Evolutionary conservation across 2,113 vertebrate genomes (phyloP), one percentile per base, ranked within the genome.

Genomic region (Bungarus multicinctus): DNA sequence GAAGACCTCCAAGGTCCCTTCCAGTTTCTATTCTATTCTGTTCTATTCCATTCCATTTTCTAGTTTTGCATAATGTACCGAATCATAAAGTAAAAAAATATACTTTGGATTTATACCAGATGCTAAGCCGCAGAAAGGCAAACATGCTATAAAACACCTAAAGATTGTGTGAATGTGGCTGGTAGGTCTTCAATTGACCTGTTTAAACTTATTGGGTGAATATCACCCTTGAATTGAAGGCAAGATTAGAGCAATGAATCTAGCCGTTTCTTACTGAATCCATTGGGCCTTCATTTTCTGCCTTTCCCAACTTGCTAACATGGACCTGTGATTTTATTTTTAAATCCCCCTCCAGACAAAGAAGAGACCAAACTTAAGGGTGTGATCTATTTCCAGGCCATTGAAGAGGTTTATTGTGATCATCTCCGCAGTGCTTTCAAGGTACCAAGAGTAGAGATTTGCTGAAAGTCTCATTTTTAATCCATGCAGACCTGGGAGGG

Each of bases 321-420:
- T 52, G 16, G 11, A 92, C n/a, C 86, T 94, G 74, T 85, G 34
- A 25, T 1, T 1, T 43, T 69, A 14, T 64, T n/a, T 45, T 50
- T 27, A 11, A 60, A 60, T 60, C 43, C 64, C 50, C 4, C 27
- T 8, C 92, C 96, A 99, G 99, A 99, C 92, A 98, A 98, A 53
- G 98, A 98, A 64, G 98, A 99, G 97, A 98, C 97, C 95, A 99
- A 99, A 93, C 96, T 99, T 23, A 99, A 99, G 93, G 99, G 99
- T 0, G 98, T 99, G 89, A 99, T 99, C 94, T 99, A 99, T 94
- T 99, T 99, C 96, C 98, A 99, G 97, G 99, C 99, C 92, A 98
- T 99, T 9, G 98, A 99, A 89, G 98, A 99, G 93, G 98, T 99
- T 85, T 99, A 99, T 92, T 98, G 98, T 0, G 98, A 99, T 95